These are phyloP conservation scores for Cotesia chilonis DNA, from an alignment of 1,140 invertebrate species.

Conservation along the genomic window DNA sequence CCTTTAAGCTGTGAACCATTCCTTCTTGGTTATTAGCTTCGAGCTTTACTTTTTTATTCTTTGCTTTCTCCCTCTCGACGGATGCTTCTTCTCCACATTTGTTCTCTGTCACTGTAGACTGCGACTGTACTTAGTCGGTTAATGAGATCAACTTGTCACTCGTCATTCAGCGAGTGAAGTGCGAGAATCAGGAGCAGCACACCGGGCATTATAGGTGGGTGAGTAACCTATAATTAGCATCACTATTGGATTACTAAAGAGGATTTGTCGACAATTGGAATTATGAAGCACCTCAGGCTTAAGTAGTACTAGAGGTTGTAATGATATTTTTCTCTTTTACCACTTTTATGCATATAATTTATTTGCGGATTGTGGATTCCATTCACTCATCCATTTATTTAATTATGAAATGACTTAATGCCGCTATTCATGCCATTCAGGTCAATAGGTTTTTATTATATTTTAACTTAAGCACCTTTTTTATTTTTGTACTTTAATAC, in stretches of 20 bases:
- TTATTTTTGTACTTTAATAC: too few species aligned
- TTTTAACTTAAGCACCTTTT: too few species aligned
- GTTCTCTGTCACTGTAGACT: too few species aligned
- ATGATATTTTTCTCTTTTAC: slow-evolving; percentile 3
- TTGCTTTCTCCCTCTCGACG: background rate
- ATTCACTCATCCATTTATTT: background rate
- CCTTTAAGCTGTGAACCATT: background rate
- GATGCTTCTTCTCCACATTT: slow-evolving; percentile 1
- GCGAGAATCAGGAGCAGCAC: too few species aligned
- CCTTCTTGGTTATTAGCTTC: slow-evolving; percentile 1
- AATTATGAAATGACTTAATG: background rate
- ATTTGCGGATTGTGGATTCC: too few species aligned
- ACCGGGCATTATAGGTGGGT: too few species aligned
- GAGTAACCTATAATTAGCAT: background rate
- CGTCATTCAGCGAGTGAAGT: too few species aligned
- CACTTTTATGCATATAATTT: background rate
- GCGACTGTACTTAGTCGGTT: too few species aligned
- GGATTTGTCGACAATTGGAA: slow-evolving; percentile 28
- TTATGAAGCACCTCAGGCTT: slow-evolving; percentile 50
- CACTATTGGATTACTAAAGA: background rate
- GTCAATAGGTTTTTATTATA: background rate
- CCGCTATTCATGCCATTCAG: background rate
- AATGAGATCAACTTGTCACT: too few species aligned
- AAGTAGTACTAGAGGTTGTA: background rate
- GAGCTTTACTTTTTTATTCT: background rate